A percentile compares a stretch with the other conserved stretches of the same genome.
These are phyloP conservation scores for Hippoglossus hippoglossus DNA, from an alignment of 2,797 vertebrate genomes.

Conservation along the genomic window DNA sequence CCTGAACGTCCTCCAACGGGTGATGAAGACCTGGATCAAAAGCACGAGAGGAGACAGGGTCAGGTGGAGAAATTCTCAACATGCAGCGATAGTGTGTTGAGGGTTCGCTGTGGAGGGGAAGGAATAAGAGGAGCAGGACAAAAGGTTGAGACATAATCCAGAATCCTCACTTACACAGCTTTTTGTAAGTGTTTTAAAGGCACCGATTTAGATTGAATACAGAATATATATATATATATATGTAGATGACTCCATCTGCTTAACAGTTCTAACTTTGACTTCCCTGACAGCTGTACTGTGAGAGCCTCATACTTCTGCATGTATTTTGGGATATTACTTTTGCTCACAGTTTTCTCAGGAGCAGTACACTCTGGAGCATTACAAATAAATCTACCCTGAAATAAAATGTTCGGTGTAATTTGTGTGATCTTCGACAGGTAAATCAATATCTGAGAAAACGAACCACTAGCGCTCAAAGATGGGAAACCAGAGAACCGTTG, in stretches of 20 bases:
- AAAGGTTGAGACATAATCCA: slow-evolving; percentile 49
- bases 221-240: too few relatives aligned
- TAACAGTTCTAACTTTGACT: slow-evolving; percentile 23
- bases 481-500: slow-evolving; percentile 49
- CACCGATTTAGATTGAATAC: too few relatives aligned
- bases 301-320: slow-evolving; percentile 31
- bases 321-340: slow-evolving; percentile 54
- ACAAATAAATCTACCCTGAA: slow-evolving; percentile 57
- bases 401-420: slow-evolving; percentile 56
- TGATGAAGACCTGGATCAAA: slow-evolving; percentile 47
- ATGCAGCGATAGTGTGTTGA: slow-evolving; percentile 14
- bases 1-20: slow-evolving; percentile 69
- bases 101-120: slow-evolving; percentile 10
- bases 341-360: slow-evolving; percentile 49
- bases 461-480: slow-evolving; percentile 43
- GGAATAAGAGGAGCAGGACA: slow-evolving; percentile 25
- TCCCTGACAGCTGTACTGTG: slow-evolving; percentile 18
- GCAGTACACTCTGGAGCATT: slow-evolving; percentile 35
- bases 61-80: slow-evolving; percentile 41
- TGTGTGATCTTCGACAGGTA: slow-evolving; percentile 49
- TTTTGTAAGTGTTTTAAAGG: background rate
- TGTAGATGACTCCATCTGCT: slow-evolving; percentile 32
- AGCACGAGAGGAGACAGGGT: slow-evolving; percentile 20
- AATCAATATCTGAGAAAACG: slow-evolving; percentile 61
- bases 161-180: slow-evolving; percentile 20